These are phyloP conservation scores for Hirudo medicinalis DNA, from an alignment of 1,140 invertebrate species.

Conservation along the genomic window DNA sequence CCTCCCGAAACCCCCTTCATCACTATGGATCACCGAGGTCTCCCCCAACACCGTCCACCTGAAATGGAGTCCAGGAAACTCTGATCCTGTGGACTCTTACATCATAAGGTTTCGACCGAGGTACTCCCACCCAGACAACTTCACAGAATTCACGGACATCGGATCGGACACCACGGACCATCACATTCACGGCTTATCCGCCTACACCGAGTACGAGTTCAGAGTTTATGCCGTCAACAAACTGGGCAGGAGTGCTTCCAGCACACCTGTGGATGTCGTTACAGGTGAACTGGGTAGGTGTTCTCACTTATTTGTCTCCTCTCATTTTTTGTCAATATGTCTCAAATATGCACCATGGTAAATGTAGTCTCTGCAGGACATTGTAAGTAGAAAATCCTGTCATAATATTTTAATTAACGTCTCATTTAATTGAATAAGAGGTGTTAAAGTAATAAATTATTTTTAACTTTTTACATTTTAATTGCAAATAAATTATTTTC, in stretches of 20 bases:
- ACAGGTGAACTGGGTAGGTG: constrained; percentile 79
- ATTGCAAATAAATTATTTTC: no score
- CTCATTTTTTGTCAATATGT: not conserved
- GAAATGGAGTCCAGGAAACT: constrained; percentile 71
- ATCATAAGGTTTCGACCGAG: constrained; percentile 89
- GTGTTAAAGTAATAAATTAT: no score
- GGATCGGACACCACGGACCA: constrained; percentile 67
- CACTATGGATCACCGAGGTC: constrained; percentile 75
- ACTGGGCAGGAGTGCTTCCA: constrained; percentile 74
- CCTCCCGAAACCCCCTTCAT: constrained; percentile 70
- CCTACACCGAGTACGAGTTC: constrained; percentile 89
- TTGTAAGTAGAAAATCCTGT: no score
- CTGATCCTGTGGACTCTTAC: constrained; percentile 72
- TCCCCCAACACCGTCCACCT: constrained; percentile 78
- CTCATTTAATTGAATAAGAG: no score
- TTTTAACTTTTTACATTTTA: no score
- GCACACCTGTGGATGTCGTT: constrained; percentile 68
- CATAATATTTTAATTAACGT: no score
- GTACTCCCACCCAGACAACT: constrained; percentile 46
- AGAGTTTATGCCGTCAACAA: constrained; percentile 85
- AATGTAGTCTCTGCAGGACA: no score
- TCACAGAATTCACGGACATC: constrained; percentile 69
- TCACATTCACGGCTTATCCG: constrained; percentile 69
- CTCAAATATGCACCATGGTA: not conserved
- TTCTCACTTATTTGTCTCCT: not conserved